Conservation (phyloP, 2,888 invertebrate species). For the Ernsta delagoae region DNA sequence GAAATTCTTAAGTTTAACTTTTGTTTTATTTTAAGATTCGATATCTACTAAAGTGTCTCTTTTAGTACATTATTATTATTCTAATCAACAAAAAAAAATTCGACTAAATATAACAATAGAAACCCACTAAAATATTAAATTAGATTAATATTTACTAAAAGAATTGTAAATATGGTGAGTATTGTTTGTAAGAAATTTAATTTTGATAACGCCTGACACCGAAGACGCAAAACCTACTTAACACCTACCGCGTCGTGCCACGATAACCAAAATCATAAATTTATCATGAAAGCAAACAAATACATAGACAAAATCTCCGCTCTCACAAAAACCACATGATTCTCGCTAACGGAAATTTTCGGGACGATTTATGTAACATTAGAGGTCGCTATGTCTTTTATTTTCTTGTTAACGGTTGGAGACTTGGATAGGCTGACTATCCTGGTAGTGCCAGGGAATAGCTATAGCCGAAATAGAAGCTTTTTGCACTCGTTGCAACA, state of each 20-base stretch:
- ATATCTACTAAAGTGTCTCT: too few species aligned
- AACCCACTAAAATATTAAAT: constrained; percentile 4
- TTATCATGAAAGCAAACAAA: constrained; percentile 62
- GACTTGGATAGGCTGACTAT: too few species aligned
- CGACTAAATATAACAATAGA: neutral
- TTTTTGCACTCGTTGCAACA: too few species aligned
- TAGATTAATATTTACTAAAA: constrained; percentile 7
- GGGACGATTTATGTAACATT: constrained; percentile 3
- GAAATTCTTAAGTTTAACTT: too few species aligned
- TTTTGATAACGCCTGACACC: constrained; percentile 20
- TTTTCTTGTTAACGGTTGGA: too few species aligned
- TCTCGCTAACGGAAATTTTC: constrained; percentile 26
- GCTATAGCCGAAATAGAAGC: neutral
- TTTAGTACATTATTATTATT: too few species aligned
- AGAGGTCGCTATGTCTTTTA: neutral
- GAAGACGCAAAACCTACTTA: constrained; percentile 29
- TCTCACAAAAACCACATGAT: constrained; percentile 27
- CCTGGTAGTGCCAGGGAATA: too few species aligned
- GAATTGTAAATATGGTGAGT: neutral
- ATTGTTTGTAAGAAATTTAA: constrained; percentile 20
- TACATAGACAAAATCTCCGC: constrained; percentile 7
- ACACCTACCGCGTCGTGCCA: constrained; percentile 9
- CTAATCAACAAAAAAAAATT: too few species aligned
- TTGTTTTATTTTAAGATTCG: too few species aligned
- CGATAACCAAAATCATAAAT: constrained; percentile 68